Percentiles rank a stretch among this genome's conserved stretches.
These are phyloP conservation scores for Silurus asotus DNA, from an alignment of 2,113 vertebrate genomes.

Conservation along the genomic window DNA sequence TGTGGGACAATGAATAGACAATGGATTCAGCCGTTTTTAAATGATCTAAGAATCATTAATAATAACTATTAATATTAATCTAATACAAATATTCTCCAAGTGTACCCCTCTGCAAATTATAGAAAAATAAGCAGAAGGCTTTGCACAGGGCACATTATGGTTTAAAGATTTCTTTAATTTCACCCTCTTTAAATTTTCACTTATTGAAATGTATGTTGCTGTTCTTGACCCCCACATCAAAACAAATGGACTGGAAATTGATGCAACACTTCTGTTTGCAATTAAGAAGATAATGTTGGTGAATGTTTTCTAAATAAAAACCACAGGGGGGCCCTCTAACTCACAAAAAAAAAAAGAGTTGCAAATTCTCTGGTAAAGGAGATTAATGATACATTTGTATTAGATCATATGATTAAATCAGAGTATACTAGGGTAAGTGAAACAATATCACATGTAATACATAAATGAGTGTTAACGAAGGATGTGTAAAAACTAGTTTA, in stretches of 20 bases:
- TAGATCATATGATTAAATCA: no score
- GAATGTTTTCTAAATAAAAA: neutral
- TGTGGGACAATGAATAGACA: neutral
- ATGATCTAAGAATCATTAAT: no score
- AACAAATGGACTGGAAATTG: neutral
- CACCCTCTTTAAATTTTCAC: neutral
- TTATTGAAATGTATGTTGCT: neutral
- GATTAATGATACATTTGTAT: neutral
- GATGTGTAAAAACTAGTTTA: neutral
- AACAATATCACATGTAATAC: no score
- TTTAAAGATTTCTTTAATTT: neutral
- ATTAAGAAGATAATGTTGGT: neutral
- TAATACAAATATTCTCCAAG: neutral
- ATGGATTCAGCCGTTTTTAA: neutral
- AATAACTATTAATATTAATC: neutral
- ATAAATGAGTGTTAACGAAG: neutral
- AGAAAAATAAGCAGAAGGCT: neutral
- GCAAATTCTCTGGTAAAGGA: neutral
- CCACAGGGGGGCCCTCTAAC: constrained; percentile 43
- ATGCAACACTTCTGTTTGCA: neutral
- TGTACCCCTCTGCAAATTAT: neutral
- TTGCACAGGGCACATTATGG: neutral
- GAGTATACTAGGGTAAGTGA: neutral
- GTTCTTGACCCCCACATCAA: neutral
- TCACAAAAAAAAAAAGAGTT: neutral